These are phyloP conservation scores for Phortica variegata DNA, from an alignment of 1,140 invertebrate genomes.

Conservation along the genomic window DNA sequence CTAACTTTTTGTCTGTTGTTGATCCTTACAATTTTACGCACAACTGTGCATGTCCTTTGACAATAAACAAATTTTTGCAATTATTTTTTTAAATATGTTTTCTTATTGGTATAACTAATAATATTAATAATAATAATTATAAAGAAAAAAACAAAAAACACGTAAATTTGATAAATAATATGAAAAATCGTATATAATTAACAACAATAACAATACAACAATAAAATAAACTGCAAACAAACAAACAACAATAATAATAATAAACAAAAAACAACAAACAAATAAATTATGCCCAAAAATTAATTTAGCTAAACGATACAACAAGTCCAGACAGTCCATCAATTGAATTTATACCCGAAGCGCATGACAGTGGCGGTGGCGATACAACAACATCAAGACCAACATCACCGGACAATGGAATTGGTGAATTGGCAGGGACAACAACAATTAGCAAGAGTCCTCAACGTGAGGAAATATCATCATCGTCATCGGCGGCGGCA, in stretches of 20 bases:
- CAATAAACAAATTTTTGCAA: too few species aligned
- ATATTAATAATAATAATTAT: constrained; percentile 3
- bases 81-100: constrained; percentile 25
- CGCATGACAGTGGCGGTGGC: constrained; percentile 20
- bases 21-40: too few species aligned
- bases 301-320: constrained; percentile 51
- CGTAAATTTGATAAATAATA: constrained; percentile 22
- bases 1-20: too few species aligned
- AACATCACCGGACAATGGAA: constrained; percentile 30
- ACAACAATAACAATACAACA: constrained; percentile 8
- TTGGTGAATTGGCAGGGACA: too few species aligned
- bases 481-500: constrained; percentile 16
- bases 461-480: constrained; percentile 41
- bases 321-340: constrained; percentile 53
- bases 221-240: not conserved
- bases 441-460: constrained; percentile 32
- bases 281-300: constrained; percentile 27
- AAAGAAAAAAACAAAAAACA: constrained; percentile 11
- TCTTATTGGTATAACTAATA: too few species aligned
- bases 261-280: constrained; percentile 15
- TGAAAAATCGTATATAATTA: constrained; percentile 11
- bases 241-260: not conserved
- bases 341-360: constrained; percentile 47
- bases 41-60: too few species aligned
- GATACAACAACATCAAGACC: constrained; percentile 28